Base-by-base conservation (phyloP, 2,888 invertebrate species). In the Trisateles emortualis region DNA sequence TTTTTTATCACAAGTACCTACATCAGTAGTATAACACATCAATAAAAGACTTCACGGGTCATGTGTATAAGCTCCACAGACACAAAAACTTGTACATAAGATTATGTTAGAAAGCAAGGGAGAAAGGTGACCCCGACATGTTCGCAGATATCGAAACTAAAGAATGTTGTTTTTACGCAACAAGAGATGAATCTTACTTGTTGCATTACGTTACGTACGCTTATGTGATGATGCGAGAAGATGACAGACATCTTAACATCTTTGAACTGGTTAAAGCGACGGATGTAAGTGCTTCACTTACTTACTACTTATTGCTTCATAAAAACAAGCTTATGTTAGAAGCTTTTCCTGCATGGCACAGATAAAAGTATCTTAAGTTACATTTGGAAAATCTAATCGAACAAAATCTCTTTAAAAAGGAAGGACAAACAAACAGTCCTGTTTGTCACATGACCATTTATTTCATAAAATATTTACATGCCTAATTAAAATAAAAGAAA, bases 31-130 rank as follows among this genome's bases (percentile, higher is more conserved):
- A 13, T 14, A 33, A n/a, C 11, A 2, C 9, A 11, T 35, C 19
- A 32, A n/a, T 19, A 26, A 29, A 32, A 26, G 22, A 4, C 13
- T 35, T 33, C 26, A n/a, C 10, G 45, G 11, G 11, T 32, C 22
- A 40, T 16, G 11, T 24, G 30, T 30, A 19, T 36, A 30, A 40
- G 11, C 35, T 41, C 29, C 19, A 36, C 42, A 42, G 30, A 10
- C 32, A 32, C 14, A 40, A 43, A 43, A 35, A 17, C n/a, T 38
- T 1, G 29, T 58, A 38, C 19, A 13, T 33, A 63, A 59, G 63
- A 54, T 61, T 63, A 64, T 60, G 77, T 87, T 3, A 87, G 88
- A 88, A 87, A 87, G 88, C 72, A 75, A 76, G 80, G 81, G 86
- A 87, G 87, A 87, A 85, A 71, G 71, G 71, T 82, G 74, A 76